A percentile compares a stretch with the other conserved stretches of the same genome.
These are phyloP conservation scores for Leontopithecus rosalia DNA, from an alignment of 2,797 vertebrate genomes.

Conservation along the genomic window DNA sequence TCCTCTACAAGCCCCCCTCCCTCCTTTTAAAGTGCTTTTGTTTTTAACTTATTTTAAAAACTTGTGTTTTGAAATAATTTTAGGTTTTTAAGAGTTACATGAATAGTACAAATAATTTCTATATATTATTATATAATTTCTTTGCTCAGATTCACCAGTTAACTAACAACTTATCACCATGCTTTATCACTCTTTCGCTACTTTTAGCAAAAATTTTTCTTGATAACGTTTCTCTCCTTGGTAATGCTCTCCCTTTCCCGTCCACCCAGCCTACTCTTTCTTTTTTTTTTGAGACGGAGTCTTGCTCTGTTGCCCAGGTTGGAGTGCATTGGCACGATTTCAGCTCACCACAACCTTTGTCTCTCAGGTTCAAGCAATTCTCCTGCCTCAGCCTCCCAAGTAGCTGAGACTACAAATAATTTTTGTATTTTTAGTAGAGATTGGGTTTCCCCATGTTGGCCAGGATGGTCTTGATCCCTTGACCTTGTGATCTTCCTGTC, in stretches of 20 bases:
- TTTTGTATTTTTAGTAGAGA: background rate
- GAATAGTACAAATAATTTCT: background rate
- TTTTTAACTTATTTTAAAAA: constrained; percentile 44
- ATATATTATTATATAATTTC: background rate
- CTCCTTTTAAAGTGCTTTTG: background rate
- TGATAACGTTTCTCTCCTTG: constrained; percentile 9
- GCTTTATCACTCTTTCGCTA: background rate
- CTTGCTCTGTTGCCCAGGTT: no score
- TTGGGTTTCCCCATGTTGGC: background rate
- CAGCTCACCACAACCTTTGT: no score
- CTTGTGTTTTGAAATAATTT: constrained; percentile 46
- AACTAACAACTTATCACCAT: background rate
- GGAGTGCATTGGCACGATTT: no score
- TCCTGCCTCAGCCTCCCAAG: no score
- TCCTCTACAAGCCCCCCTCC: background rate
- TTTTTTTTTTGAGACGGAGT: no score
- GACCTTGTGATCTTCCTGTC: background rate
- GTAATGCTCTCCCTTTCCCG: background rate
- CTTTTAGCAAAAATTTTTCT: background rate
- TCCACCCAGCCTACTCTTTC: background rate
- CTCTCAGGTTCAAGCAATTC: no score
- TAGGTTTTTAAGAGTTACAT: constrained; percentile 13
- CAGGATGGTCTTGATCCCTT: background rate
- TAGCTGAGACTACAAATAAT: background rate
- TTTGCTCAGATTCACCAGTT: background rate